Evolutionary conservation across 1,140 invertebrate genomes (phyloP).

Genomic region (Papilio xuthus): DNA sequence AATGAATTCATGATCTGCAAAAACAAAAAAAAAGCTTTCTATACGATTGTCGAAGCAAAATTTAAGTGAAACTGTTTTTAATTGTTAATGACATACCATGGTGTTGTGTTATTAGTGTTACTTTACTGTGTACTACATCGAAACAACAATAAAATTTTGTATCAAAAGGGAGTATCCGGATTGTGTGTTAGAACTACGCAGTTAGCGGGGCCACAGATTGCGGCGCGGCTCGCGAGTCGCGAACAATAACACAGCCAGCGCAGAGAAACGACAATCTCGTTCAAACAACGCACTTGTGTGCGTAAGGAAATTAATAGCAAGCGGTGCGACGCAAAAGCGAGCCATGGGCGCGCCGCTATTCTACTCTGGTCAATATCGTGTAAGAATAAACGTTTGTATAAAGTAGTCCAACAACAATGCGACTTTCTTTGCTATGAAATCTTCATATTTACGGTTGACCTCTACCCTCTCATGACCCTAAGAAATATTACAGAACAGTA

Average conservation of each 20-base stretch:
- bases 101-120: not conserved
- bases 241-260: slow-evolving; percentile 50
- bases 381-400: not conserved
- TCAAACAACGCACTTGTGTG: slow-evolving; percentile 42
- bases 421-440: no score
- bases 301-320: slow-evolving; percentile 32
- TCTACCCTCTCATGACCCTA: no score
- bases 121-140: no score
- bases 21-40: not conserved
- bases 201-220: slow-evolving; percentile 38
- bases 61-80: no score
- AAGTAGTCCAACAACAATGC: no score
- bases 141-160: not conserved
- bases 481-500: no score
- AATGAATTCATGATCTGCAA: slow-evolving; percentile 18
- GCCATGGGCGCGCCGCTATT: slow-evolving; percentile 18
- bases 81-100: not conserved
- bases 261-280: slow-evolving; percentile 44
- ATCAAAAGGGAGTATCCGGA: not conserved
- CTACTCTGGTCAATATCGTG: not conserved
- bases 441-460: no score
- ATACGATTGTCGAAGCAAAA: no score
- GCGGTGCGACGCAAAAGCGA: slow-evolving; percentile 32
- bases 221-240: slow-evolving; percentile 41
- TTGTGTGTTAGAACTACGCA: slow-evolving; percentile 25